Evolutionary conservation across 2,113 vertebrate genomes (phyloP).

Genomic region (Elachura formosa): DNA sequence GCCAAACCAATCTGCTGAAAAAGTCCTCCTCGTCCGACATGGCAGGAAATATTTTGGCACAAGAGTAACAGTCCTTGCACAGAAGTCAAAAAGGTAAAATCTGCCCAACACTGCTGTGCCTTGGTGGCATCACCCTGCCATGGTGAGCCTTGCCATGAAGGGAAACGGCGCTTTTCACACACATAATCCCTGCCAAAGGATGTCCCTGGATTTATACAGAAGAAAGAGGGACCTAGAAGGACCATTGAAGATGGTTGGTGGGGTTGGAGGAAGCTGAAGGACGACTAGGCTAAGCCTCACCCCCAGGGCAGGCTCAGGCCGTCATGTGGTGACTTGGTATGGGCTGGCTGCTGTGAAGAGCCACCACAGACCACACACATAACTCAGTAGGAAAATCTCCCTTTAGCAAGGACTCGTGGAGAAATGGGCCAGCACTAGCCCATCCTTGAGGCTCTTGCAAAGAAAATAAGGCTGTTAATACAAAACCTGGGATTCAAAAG

Average conservation of each 20-base stretch:
- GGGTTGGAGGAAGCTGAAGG: background rate
- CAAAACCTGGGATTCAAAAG: background rate
- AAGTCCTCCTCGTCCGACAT: background rate
- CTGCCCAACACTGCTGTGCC: background rate
- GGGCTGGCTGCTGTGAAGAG: background rate
- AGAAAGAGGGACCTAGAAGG: background rate
- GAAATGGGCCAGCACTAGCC: background rate
- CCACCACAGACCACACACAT: accelerated
- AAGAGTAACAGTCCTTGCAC: background rate
- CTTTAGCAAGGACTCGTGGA: background rate
- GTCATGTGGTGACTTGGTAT: accelerated
- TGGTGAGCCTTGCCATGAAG: accelerated
- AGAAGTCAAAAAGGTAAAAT: background rate
- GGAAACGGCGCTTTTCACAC: background rate
- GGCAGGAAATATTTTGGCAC: background rate
- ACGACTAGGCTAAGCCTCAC: background rate
- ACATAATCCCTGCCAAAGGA: background rate
- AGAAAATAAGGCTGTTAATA: slow-evolving; percentile 6
- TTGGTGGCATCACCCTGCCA: too few species aligned
- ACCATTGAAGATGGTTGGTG: accelerated
- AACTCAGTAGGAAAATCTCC: background rate
- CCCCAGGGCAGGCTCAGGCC: background rate
- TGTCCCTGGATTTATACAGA: background rate
- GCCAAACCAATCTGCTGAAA: background rate
- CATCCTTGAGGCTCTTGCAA: background rate